These are phyloP conservation scores for Indicator maculatus DNA, from an alignment of 2,113 vertebrate genomes.

Conservation along the genomic window DNA sequence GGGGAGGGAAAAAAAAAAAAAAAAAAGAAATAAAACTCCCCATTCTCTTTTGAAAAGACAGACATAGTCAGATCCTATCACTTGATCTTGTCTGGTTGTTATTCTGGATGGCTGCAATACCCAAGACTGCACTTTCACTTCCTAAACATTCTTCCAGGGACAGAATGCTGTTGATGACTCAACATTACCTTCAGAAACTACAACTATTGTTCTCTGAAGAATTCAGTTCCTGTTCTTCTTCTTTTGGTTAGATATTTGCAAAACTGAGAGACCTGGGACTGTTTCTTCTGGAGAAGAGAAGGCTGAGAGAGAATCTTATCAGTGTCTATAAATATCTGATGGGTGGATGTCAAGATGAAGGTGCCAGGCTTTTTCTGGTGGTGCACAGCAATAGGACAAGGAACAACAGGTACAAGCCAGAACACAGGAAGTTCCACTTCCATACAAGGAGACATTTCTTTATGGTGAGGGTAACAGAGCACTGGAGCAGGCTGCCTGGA, in stretches of 20 bases:
- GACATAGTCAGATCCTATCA: slow-evolving; percentile 16
- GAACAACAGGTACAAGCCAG: too few relatives aligned
- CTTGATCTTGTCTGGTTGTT: slow-evolving; percentile 47
- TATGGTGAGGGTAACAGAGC: too few relatives aligned
- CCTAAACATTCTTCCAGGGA: slow-evolving; percentile 34
- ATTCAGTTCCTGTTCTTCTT: slow-evolving; percentile 57
- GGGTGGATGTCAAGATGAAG: too few relatives aligned
- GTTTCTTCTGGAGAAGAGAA: too few relatives aligned
- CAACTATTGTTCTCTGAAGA: not conserved
- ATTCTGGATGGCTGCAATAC: slow-evolving; percentile 12
- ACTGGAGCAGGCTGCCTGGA: too few relatives aligned
- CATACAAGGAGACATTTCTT: too few relatives aligned
- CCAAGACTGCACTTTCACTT: slow-evolving; percentile 67
- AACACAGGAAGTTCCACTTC: too few relatives aligned
- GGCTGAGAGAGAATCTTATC: too few relatives aligned
- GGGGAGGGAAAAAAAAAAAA: not conserved
- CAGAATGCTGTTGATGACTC: slow-evolving; percentile 49
- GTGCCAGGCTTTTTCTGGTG: too few relatives aligned
- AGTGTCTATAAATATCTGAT: too few relatives aligned
- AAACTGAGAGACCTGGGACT: too few relatives aligned
- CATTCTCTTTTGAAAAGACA: not conserved
- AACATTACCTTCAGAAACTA: slow-evolving; percentile 51
- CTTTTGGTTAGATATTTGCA: not conserved
- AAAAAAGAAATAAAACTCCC: not conserved
- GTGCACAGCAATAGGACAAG: too few relatives aligned